Evolutionary conservation across 2,888 invertebrate genomes (phyloP), one percentile per base, ranked within the genome.

Genomic region (Lasioglossum marginatum): DNA sequence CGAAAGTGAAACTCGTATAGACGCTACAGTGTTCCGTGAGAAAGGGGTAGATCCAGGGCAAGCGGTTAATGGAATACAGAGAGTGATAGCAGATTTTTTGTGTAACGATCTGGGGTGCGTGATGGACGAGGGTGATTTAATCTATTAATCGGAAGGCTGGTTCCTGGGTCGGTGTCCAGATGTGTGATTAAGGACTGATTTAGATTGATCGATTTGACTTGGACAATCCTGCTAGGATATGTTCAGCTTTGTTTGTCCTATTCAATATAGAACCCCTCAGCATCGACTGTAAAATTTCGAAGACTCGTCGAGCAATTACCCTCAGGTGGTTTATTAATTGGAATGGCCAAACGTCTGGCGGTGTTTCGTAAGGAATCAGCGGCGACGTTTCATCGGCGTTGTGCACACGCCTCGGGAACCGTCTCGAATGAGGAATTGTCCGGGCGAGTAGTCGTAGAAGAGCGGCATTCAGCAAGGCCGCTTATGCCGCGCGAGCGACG

Each of bases 381-480:
- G 8, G 31, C 16, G 48, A 66, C 31, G 27, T 77, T 45, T 4
- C 40, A 34, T 31, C 48, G 31, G 43, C 52, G 23, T 14, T 19
- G 57, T 34, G 68, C 48, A 40, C 52, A 14, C 27, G 48, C 68
- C 16, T 27, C 45, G 77, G n/a, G 16, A 48, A 23, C 23, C 31
- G 34, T 5, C 31, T 52, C 84, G 40, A 87, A 68, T 77, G 68
- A 40, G 63, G 68, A 79, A 79, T 80, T 82, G 78, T 81, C 57
- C 79, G 52, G 66, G 43, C 73, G 70, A 77, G 40, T 57, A 34
- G 74, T 37, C 70, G 37, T 43, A 31, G 77, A 72, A 82, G 31
- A 63, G 79, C 60, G 79, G 63, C 70, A 73, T 79, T 82, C 70
- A 71, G 37, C 60, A 34, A 79, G 85, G 82, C 79, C 74, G 86